Base-by-base conservation (phyloP, 2,113 vertebrate species). In the Labeo rohita region DNA sequence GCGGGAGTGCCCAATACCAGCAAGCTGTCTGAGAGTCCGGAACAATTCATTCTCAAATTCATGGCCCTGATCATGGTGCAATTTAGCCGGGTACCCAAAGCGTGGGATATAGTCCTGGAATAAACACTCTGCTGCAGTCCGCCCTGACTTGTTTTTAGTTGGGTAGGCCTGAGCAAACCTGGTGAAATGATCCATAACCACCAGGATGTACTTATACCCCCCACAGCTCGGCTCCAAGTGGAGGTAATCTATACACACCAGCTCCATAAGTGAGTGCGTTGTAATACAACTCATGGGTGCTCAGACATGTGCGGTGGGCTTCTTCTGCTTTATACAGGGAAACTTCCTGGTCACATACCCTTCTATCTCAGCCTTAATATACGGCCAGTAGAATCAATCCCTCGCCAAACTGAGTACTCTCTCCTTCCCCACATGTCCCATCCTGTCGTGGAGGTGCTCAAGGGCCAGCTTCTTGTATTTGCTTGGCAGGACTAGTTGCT, bases 21-120 rank as follows among this genome's bases (percentile, higher is more conserved):
- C 13, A 3, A 68, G 4, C 6, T 68, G 65, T 34, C 13, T 4
- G 0, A 84, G 54, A 6, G 15, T 75, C 0, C 50, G 8, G 3
- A 74, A 84, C 3, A 84, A 36, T 7, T 11, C 18, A 12, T 84
- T 84, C 15, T 74, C 68, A 28, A 84, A 75, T 13, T 84, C 83
- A 34, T 10, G 50, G 7, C 63, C 61, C n/a, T 85, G 84, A 52
- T 79, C 76, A 16, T 85, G 75, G 34, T 59, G 54, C 2, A 59
- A 59, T 4, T 59, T 85, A 9, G 6, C 50, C 15, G 76, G 76
- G 12, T 47, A 39, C 1, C 54, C 54, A 59, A 59, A 59, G 54
- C 5, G 54, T 2, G 50, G 50, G 9, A 52, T 52, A 12, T 52
- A 52, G 13, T 52, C 50, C 13, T 52, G 50, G 12, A 52, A 59